These are phyloP conservation scores for Cataglyphis altisquamis DNA, from an alignment of 2,888 invertebrate species.

Conservation along the genomic window DNA sequence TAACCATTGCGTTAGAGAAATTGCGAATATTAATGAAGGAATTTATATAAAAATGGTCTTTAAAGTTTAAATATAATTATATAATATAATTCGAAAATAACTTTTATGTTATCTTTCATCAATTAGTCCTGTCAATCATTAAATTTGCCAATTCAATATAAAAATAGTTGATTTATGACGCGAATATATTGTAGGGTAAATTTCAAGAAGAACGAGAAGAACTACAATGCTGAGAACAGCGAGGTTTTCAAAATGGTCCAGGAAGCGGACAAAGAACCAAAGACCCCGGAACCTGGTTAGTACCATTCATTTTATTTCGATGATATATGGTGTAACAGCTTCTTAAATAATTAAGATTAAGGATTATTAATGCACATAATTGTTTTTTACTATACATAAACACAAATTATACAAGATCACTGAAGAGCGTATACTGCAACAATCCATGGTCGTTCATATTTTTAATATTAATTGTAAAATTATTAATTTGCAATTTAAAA, in stretches of 20 bases:
- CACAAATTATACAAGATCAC: neutral
- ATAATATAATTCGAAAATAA: neutral
- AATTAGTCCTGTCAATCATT: neutral
- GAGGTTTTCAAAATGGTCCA: constrained; percentile 96
- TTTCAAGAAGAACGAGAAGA: constrained; percentile 98
- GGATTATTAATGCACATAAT: constrained; percentile 22
- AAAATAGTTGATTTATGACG: neutral
- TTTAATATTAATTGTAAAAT: neutral
- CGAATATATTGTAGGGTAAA: constrained; percentile 91
- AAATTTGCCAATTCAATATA: neutral
- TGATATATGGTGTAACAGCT: neutral
- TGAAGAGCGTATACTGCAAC: constrained; percentile 13
- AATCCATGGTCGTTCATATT: neutral
- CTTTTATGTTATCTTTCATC: neutral
- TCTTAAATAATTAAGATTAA: neutral
- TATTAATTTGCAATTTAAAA: neutral
- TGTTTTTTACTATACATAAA: neutral
- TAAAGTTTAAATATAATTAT: too few species aligned
- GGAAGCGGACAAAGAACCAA: constrained; percentile 94
- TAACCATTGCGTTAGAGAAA: neutral
- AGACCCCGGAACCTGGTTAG: constrained; percentile 91
- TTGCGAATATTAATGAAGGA: neutral
- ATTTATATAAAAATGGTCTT: too few species aligned
- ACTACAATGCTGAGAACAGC: constrained; percentile 94
- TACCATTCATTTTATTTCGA: constrained; percentile 54